phyloP scores from a whole-genome alignment of 2,888 invertebrate species.

The Labia minor region DNA sequence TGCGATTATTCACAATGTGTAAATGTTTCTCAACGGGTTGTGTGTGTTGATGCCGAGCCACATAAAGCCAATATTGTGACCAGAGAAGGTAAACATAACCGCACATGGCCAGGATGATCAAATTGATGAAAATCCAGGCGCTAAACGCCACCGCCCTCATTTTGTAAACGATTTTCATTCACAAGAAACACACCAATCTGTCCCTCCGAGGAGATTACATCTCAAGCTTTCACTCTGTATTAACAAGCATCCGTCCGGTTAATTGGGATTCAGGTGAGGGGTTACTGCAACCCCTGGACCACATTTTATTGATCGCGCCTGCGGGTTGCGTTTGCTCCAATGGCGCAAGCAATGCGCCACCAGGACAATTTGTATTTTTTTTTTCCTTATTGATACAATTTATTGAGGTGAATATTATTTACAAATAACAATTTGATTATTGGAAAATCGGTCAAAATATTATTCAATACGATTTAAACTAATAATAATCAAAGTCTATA shows the following conservation, averaged over 20 bases:
- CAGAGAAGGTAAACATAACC: conserved; percentile 60
- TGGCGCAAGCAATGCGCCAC: no score
- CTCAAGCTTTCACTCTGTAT: conserved; percentile 3
- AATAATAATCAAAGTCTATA: no score
- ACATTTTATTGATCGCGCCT: conserved; percentile 1
- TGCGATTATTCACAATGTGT: conserved; percentile 33
- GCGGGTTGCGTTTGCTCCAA: neutral
- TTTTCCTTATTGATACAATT: no score
- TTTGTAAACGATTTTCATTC: conserved; percentile 5
- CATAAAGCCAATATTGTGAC: conserved; percentile 59
- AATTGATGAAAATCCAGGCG: conserved; percentile 60
- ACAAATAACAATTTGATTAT: no score
- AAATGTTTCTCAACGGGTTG: conserved; percentile 5
- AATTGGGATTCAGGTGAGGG: conserved; percentile 1
- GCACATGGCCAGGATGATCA: conserved; percentile 59
- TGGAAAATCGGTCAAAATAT: no score
- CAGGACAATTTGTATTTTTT: no score
- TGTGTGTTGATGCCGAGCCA: conserved; percentile 42
- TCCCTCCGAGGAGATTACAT: no score
- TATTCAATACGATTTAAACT: no score
- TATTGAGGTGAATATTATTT: no score
- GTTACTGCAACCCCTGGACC: neutral
- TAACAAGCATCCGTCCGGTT: conserved; percentile 14
- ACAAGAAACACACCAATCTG: no score
- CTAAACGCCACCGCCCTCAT: conserved; percentile 57